These are phyloP conservation scores for Maconellicoccus hirsutus DNA, from an alignment of 1,140 invertebrate genomes.

Conservation along the genomic window DNA sequence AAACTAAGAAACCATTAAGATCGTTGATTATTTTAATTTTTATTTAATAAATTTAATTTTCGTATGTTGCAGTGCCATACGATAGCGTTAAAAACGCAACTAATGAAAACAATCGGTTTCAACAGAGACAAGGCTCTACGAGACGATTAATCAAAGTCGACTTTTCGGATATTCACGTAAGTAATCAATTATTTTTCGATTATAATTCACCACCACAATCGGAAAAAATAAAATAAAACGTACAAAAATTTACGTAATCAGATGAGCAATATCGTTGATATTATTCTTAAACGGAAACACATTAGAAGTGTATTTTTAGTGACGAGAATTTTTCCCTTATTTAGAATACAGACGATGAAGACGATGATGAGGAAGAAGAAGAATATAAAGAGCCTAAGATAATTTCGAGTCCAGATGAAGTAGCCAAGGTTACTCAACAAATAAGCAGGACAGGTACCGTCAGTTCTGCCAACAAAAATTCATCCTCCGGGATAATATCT, in stretches of 20 bases:
- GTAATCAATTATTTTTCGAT: too few species aligned
- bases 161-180: neutral
- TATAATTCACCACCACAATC: too few species aligned
- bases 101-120: neutral
- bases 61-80: conserved; percentile 11
- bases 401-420: neutral
- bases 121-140: neutral
- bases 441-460: conserved; percentile 11
- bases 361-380: conserved; percentile 11
- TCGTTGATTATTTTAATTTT: neutral
- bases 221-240: too few species aligned
- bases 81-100: conserved; percentile 5
- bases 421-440: neutral
- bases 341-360: conserved; percentile 15
- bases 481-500: neutral
- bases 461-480: conserved; percentile 9
- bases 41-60: neutral
- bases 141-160: conserved; percentile 15
- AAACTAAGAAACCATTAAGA: too few species aligned
- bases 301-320: too few species aligned
- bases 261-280: too few species aligned
- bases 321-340: neutral
- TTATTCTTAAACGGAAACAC: too few species aligned
- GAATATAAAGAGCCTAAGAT: neutral
- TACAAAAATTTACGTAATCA: too few species aligned